Evolutionary conservation across 2,888 invertebrate genomes (phyloP), one percentile per base, ranked within the genome.

Genomic region (Galerucella calmariensis): DNA sequence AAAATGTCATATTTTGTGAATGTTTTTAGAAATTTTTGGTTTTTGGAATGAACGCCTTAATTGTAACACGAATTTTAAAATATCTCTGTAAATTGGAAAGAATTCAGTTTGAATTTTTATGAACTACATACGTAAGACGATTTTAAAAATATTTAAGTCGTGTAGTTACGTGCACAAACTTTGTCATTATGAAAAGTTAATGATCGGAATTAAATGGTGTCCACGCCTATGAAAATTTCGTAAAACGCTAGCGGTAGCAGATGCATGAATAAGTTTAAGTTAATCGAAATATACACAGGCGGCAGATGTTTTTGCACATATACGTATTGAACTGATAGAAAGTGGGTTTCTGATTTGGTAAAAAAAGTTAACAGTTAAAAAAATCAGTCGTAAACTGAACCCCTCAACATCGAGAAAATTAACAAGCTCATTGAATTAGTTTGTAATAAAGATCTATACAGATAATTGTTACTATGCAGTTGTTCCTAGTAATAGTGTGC

Each of bases 301-400:
- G 76, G 76, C 73, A 76, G 73, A 76, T 73, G 73, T 73, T 73
- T 75, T 73, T 59, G 66, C 68, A 65, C 11, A 59, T 68, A 58
- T 68, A 51, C 58, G 73, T 70, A 66, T 66, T 51, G 68, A 69
- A 73, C 67, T 70, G 67, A 67, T 75, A 41, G 35, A 75, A 75
- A 75, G 75, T 71, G 63, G 72, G 67, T 72, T 75, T 59, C 71
- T 66, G 68, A 58, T 58, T 27, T 68, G 51, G 27, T 20, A 58
- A 41, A 58, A 58, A 27, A 68, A 68, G 12, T 68, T 68, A 68
- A 68, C 56, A 68, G 16, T 58, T 27, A 58, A 68, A 68, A 68
- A 68, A 68, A 51, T 58, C 35, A 41, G 35, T 41, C 35, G 35
- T 41, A 41, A 41, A 41, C 8, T 41, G 0, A 41, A 41, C 35